These are phyloP conservation scores for Helleia helle DNA, from an alignment of 2,888 invertebrate species.

Conservation along the genomic window DNA sequence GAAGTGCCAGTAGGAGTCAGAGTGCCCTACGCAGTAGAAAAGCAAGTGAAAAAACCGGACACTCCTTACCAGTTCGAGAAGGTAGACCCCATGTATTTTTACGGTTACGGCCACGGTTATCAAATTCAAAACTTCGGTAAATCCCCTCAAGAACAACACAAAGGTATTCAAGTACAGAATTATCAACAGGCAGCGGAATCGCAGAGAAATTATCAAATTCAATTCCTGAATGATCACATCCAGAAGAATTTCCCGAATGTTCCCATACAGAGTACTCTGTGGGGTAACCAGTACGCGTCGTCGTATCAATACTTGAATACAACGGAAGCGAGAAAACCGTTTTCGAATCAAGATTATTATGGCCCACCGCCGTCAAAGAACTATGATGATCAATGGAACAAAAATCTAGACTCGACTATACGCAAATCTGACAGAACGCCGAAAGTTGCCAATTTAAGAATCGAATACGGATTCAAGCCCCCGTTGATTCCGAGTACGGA, in stretches of 20 bases:
- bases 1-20: constrained; percentile 70
- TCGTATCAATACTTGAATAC: constrained; percentile 49
- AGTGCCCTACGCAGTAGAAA: constrained; percentile 54
- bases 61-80: constrained; percentile 31
- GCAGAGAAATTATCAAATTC: constrained; percentile 24
- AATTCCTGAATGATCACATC: constrained; percentile 19
- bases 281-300: constrained; percentile 56
- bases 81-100: constrained; percentile 20
- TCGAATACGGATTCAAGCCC: constrained; percentile 89
- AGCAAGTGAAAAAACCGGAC: constrained; percentile 61
- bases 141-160: too few species aligned
- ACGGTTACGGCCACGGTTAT: constrained; percentile 24
- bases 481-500: constrained; percentile 86
- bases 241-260: constrained; percentile 18
- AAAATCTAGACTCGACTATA: constrained; percentile 41
- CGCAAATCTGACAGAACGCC: constrained; percentile 74
- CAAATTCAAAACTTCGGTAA: constrained; percentile 24
- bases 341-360: constrained; percentile 37
- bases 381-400: constrained; percentile 35
- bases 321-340: constrained; percentile 26
- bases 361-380: constrained; percentile 66
- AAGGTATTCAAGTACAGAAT: constrained; percentile 20
- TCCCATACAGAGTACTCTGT: constrained; percentile 33
- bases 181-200: constrained; percentile 25
- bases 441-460: constrained; percentile 65